Conservation (phyloP, 2,888 invertebrate species). For the Melangyna quadrimaculata region DNA sequence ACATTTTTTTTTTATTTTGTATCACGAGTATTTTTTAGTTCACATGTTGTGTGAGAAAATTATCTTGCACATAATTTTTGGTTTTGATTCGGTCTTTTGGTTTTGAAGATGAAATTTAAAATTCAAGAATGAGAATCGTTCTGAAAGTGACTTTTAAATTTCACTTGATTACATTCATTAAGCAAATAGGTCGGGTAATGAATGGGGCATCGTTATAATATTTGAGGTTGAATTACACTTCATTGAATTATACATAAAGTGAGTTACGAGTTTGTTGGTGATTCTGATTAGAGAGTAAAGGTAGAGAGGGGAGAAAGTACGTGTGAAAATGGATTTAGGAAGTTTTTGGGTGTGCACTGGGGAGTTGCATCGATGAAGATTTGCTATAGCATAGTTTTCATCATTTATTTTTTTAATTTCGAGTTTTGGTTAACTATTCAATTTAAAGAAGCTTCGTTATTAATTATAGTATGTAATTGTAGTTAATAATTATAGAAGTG, state of each 20-base stretch:
- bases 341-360: not conserved
- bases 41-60: not conserved
- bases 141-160: slow-evolving; percentile 26
- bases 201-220: not conserved
- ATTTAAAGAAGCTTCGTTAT: too few relatives aligned
- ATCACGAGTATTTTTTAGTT: not conserved
- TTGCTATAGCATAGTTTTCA: too few relatives aligned
- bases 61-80: slow-evolving; percentile 7
- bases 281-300: not conserved
- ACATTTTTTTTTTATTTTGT: not conserved
- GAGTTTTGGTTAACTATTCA: too few relatives aligned
- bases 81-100: slow-evolving; percentile 6
- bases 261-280: not conserved
- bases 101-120: slow-evolving; percentile 14
- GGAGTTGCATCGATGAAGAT: too few relatives aligned
- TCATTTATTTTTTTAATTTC: too few relatives aligned
- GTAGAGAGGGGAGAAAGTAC: too few relatives aligned
- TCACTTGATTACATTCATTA: slow-evolving; percentile 47
- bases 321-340: not conserved
- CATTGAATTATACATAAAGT: slow-evolving; percentile 18
- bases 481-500: too few relatives aligned
- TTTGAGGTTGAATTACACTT: not conserved
- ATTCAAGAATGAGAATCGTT: slow-evolving; percentile 17
- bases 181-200: slow-evolving; percentile 3
- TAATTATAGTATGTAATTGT: too few relatives aligned